Percentiles rank a stretch among this genome's conserved stretches.
These are phyloP conservation scores for Papilio protenor DNA, from an alignment of 2,888 invertebrate species.

Conservation along the genomic window DNA sequence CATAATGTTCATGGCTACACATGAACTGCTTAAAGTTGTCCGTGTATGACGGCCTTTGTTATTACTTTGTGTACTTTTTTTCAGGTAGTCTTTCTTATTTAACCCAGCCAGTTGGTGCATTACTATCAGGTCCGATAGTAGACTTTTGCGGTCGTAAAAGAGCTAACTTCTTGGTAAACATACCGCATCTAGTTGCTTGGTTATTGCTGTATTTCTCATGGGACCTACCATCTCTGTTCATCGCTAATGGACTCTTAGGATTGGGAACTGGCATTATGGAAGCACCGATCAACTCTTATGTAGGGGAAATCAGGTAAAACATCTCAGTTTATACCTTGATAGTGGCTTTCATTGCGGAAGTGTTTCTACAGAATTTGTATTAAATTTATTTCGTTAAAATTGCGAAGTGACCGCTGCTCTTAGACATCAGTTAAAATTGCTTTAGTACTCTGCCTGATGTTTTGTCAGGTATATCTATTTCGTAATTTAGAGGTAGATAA, in stretches of 20 bases:
- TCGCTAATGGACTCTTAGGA: constrained; percentile 80
- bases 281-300: constrained; percentile 84
- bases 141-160: constrained; percentile 83
- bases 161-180: constrained; percentile 81
- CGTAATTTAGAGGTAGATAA: constrained; percentile 2
- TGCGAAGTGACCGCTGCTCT: background rate
- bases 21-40: background rate
- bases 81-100: constrained; percentile 83
- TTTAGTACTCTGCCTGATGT: background rate
- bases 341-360: background rate
- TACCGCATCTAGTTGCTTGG: constrained; percentile 84
- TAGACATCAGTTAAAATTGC: background rate
- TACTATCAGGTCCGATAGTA: constrained; percentile 81
- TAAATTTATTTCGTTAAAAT: too few relatives aligned
- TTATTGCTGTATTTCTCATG: constrained; percentile 78
- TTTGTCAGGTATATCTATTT: background rate
- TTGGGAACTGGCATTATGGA: constrained; percentile 85
- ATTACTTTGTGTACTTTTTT: constrained; percentile 46
- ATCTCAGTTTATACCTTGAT: background rate
- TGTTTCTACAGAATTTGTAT: too few relatives aligned
- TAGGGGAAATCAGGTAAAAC: constrained; percentile 83
- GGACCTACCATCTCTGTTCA: constrained; percentile 74
- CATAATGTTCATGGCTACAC: background rate
- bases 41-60: background rate
- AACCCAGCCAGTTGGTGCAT: constrained; percentile 82